phyloP scores from a whole-genome alignment of 2,113 vertebrate genomes.

The Carassius carassius region DNA sequence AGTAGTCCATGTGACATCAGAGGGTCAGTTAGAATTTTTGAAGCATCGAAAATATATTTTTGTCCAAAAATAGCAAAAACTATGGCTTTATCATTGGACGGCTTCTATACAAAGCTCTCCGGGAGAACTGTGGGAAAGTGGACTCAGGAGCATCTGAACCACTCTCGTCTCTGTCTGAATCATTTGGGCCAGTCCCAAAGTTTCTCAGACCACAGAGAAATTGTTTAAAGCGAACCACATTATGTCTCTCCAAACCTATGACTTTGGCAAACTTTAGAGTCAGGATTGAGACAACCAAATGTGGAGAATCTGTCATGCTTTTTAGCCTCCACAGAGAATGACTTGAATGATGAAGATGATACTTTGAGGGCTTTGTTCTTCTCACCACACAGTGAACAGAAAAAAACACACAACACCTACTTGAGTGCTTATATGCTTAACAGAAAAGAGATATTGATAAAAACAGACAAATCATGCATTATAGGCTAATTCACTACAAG shows the following conservation, averaged over 20 bases:
- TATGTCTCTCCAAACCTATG: conserved; percentile 21
- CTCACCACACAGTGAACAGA: too few relatives aligned
- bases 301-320: background rate
- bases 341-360: background rate
- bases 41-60: too few relatives aligned
- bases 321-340: background rate
- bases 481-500: background rate
- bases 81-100: too few relatives aligned
- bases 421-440: background rate
- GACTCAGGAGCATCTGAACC: conserved; percentile 11
- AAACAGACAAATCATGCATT: background rate
- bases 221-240: background rate
- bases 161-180: conserved; percentile 28
- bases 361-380: background rate
- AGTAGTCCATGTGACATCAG: too few relatives aligned
- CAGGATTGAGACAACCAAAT: conserved; percentile 23
- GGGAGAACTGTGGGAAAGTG: conserved; percentile 5
- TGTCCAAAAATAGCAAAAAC: too few relatives aligned
- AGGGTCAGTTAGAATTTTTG: too few relatives aligned
- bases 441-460: background rate
- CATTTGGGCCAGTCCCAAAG: conserved; percentile 54
- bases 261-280: conserved; percentile 50
- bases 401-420: background rate
- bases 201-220: background rate
- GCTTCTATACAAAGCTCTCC: conserved; percentile 45